phyloP scores from a whole-genome alignment of 2,113 vertebrate species.

The Ictalurus punctatus region DNA sequence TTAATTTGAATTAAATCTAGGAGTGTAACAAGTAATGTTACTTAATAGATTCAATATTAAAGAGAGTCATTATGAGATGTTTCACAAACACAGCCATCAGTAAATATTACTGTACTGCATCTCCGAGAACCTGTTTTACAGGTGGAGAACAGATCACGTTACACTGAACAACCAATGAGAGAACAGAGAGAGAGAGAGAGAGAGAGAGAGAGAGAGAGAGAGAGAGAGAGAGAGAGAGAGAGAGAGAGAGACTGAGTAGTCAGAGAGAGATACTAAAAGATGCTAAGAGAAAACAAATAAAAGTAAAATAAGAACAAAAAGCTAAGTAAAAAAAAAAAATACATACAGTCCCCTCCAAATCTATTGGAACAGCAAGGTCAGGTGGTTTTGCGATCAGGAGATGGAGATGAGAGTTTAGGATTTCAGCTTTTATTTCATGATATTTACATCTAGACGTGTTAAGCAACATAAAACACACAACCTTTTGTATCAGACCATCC shows the following conservation, averaged over 20 bases:
- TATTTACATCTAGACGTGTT: too few species aligned
- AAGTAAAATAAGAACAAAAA: too few species aligned
- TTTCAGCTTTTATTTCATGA: too few species aligned
- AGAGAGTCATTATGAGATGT: background rate
- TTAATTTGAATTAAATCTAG: too few species aligned
- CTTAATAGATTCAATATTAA: background rate
- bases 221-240: background rate
- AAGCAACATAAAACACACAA: too few species aligned
- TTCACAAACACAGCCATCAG: background rate
- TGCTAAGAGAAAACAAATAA: background rate
- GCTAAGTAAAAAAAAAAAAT: too few species aligned
- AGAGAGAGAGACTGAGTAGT: background rate
- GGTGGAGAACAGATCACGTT: background rate
- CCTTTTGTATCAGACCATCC: too few species aligned
- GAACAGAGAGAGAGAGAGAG: background rate
- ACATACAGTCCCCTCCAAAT: too few species aligned
- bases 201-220: background rate
- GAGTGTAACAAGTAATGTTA: too few species aligned
- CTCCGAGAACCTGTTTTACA: constrained; percentile 2
- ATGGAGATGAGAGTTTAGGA: too few species aligned
- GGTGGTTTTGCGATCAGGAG: too few species aligned
- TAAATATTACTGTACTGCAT: background rate
- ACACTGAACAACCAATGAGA: background rate
- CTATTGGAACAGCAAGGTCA: too few species aligned
- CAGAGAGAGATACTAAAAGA: background rate